Evolutionary conservation across 2,888 invertebrate species (phyloP), one percentile per base, ranked within the genome.

Genomic region (Adela reaumurella): DNA sequence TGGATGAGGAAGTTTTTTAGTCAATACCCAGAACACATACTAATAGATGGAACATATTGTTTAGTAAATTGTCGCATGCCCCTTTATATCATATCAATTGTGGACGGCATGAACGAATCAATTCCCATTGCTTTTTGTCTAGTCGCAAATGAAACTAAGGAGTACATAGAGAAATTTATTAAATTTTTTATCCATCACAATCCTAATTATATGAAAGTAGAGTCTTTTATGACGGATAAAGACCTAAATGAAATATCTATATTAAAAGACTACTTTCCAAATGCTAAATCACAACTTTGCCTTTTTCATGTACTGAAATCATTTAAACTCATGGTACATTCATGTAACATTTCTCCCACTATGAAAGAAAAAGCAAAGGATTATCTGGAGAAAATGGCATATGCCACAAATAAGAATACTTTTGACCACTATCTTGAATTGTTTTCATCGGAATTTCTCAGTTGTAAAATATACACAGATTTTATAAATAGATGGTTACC

Each of bases 301-400:
- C 24, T 46, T 11, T 46, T 20, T 46, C 46, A 46, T 19, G 46
- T 46, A 3, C n/a, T 46, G 24, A 46, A 46, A 24, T 46, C 46
- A n/a, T 20, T 46, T n/a, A 46, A 20, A 20, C n/a, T 3, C 16
- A 20, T 46, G 24, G 46, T 46, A 28, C 5, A 24, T n/a, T 3
- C 19, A 11, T 46, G 20, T 16, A 20, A 14, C 14, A 19, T 46
- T n/a, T 6, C 20, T n/a, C 20, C 19, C n/a, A 46, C 20, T 8
- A 16, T 20, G 14, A n/a, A n/a, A 16, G 24, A 46, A 20, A 20
- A 16, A 20, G 46, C 46, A 20, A 46, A 46, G 14, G 3, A 19
- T 6, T 24, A 20, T 24, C 28, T 46, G 8, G 46, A 46, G n/a
- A 8, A 4, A 18, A 46, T 46, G 46, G 46, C 24, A 14, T 46